Evolutionary conservation across 2,888 invertebrate genomes (phyloP), one percentile per base, ranked within the genome.

Genomic region (Priocnemis perturbator): DNA sequence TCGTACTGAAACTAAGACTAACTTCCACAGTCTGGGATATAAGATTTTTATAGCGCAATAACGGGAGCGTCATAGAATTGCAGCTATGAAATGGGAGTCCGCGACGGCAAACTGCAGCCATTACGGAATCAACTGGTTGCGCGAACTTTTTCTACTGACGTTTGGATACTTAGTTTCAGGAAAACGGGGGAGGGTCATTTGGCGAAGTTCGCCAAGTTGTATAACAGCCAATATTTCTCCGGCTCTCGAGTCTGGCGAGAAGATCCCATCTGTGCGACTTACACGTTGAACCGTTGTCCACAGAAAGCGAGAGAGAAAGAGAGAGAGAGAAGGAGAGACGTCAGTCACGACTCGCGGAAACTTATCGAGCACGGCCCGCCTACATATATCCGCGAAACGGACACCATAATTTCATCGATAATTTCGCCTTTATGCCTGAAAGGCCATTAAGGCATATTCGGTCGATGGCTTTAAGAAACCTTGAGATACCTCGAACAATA

Each of bases 351-450:
- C 70, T 72, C 26, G 50, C 64, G 73, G 67, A 72, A 71, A 76
- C 74, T 77, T 73, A 81, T 78, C 75, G 77, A 73, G 75, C 67
- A 68, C 61, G 73, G 67, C 68, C 73, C 74, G 74, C 73, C 76
- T 69, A 78, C 76, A 73, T 37, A 37, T 37, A 37, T 71, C 67
- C 71, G 74, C 72, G 71, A 77, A 77, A 74, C 71, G 60, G 64
- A 70, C 64, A 75, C 74, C 67, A 68, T 74, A 78, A 81, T 81
- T 79, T 78, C 73, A 71, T 76, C 77, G 78, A 78, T 76, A 77
- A 77, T 77, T 74, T 75, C 71, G 72, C 64, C 73, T 63, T 37
- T 37, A 37, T 37, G 37, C 37, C 37, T 37, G 7, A 37, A 37
- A 37, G 37, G 37, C 37, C 37, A 37, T 37, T 37, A 37, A 37